A percentile compares a stretch with the other conserved stretches of the same genome.
These are phyloP conservation scores for Lochmaea capreae DNA, from an alignment of 2,888 invertebrate genomes.

Conservation along the genomic window DNA sequence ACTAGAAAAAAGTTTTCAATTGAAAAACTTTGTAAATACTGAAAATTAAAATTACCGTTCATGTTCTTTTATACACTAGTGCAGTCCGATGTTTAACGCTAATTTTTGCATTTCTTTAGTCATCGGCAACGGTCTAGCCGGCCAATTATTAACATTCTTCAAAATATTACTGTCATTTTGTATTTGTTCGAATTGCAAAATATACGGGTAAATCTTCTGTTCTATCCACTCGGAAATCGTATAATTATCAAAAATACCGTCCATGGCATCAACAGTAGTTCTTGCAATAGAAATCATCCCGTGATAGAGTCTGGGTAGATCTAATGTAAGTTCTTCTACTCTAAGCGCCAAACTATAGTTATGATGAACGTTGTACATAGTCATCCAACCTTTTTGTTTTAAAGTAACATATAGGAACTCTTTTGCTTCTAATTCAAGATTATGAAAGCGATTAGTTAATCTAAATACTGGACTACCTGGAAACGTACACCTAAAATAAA, in stretches of 20 bases:
- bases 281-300: conserved; percentile 69
- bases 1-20: too few relatives aligned
- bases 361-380: conserved; percentile 76
- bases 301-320: conserved; percentile 71
- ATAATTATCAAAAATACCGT: conserved; percentile 71
- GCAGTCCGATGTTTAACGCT: conserved; percentile 57
- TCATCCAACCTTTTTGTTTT: conserved; percentile 73
- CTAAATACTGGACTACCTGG: conserved; percentile 72
- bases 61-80: conserved; percentile 22
- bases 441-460: conserved; percentile 65
- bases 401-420: conserved; percentile 62
- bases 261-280: conserved; percentile 69
- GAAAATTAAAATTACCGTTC: too few relatives aligned
- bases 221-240: conserved; percentile 76
- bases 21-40: too few relatives aligned
- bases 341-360: conserved; percentile 77
- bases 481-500: conserved; percentile 68
- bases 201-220: conserved; percentile 72
- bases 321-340: conserved; percentile 72
- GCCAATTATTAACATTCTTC: conserved; percentile 70
- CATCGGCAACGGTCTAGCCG: conserved; percentile 70
- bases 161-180: conserved; percentile 68
- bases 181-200: conserved; percentile 68
- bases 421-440: conserved; percentile 63
- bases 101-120: conserved; percentile 66